phyloP scores from a whole-genome alignment of 2,797 vertebrate species.

The Amazona finschi region DNA sequence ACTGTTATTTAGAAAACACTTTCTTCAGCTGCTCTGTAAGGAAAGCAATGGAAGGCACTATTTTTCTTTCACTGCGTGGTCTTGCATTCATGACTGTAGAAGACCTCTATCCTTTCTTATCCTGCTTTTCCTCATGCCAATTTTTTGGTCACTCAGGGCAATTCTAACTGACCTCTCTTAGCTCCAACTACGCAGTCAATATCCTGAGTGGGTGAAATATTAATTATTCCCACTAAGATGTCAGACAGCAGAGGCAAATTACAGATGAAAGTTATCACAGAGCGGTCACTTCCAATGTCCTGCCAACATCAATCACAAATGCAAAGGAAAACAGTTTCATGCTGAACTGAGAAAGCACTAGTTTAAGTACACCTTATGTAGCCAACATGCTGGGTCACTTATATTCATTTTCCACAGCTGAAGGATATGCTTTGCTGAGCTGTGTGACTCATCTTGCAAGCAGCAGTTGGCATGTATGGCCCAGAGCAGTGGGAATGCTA shows the following conservation, averaged over 20 bases:
- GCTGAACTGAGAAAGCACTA: background rate
- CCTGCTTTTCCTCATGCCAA: background rate
- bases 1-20: background rate
- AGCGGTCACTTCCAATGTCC: background rate
- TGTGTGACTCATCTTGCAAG: background rate
- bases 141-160: slow-evolving; percentile 22
- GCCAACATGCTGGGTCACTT: background rate
- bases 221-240: slow-evolving; percentile 28
- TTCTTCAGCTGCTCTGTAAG: background rate
- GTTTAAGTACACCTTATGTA: background rate
- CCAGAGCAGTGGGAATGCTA: background rate
- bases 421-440: background rate
- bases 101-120: background rate
- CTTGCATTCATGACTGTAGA: background rate
- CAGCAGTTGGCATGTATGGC: background rate
- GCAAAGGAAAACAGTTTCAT: background rate
- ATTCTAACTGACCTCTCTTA: background rate
- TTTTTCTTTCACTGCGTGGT: background rate
- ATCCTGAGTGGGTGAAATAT: background rate
- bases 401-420: slow-evolving; percentile 1
- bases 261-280: background rate
- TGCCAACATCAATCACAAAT: background rate
- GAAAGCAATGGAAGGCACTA: background rate
- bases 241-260: slow-evolving; percentile 16
- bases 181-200: background rate